Evolutionary conservation across 2,888 invertebrate species (phyloP).

Genomic region (Andrena marginata): DNA sequence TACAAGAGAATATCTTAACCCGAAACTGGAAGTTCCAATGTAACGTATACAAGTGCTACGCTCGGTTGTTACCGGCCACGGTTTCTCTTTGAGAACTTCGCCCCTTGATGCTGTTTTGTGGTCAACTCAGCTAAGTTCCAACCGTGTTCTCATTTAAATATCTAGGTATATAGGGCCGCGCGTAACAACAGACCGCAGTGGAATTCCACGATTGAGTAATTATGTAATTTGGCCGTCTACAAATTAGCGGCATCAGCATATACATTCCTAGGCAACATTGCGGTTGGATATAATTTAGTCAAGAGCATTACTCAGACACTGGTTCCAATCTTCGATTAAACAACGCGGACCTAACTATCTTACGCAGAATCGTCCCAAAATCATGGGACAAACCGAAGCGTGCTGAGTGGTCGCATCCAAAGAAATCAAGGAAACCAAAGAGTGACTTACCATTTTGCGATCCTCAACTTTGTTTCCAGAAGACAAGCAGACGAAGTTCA

Average conservation of each 20-base stretch:
- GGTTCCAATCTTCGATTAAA: neutral
- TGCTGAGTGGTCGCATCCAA: neutral
- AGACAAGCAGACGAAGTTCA: too few species aligned
- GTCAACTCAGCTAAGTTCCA: slow-evolving; percentile 66
- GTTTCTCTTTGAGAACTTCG: slow-evolving; percentile 61
- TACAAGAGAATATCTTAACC: slow-evolving; percentile 48
- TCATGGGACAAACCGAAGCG: too few species aligned
- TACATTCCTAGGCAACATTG: slow-evolving; percentile 28
- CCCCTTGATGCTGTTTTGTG: slow-evolving; percentile 64
- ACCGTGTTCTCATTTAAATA: slow-evolving; percentile 63
- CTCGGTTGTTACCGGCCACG: slow-evolving; percentile 14
- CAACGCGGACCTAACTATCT: neutral
- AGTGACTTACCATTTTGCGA: too few species aligned
- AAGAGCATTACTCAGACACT: slow-evolving; percentile 6
- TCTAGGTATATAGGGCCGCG: slow-evolving; percentile 28
- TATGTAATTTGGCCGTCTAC: slow-evolving; percentile 35
- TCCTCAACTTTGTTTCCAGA: too few species aligned
- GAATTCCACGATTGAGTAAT: slow-evolving; percentile 55
- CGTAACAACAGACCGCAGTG: slow-evolving; percentile 48
- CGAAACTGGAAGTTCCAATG: slow-evolving; percentile 39
- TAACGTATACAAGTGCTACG: slow-evolving; percentile 48
- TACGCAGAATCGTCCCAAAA: neutral
- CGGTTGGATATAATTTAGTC: slow-evolving; percentile 37
- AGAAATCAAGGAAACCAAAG: too few species aligned
- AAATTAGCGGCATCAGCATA: slow-evolving; percentile 30